These are phyloP conservation scores for Meandrina meandrites DNA, from an alignment of 92 coral and sea anemone genomes.

Conservation along the genomic window DNA sequence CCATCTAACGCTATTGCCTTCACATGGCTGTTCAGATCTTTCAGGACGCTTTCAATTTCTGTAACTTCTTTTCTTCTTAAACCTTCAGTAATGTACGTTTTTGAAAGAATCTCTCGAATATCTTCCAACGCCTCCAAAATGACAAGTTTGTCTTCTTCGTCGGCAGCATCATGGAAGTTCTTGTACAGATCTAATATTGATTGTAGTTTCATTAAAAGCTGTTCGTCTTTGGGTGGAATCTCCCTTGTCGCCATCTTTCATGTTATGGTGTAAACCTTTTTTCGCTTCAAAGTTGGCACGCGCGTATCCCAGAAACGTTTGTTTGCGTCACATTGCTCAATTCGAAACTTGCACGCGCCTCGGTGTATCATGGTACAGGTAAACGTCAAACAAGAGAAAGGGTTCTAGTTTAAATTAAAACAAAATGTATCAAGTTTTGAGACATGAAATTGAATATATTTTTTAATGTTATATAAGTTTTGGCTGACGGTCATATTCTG, in stretches of 20 bases:
- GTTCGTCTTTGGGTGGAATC: slow-evolving; percentile 22
- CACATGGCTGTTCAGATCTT: slow-evolving; percentile 44
- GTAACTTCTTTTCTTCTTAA: slow-evolving; percentile 12
- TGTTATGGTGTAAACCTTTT: not conserved
- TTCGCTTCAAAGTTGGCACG: not conserved
- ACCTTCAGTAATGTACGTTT: slow-evolving; percentile 11
- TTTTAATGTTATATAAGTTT: no score
- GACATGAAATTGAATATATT: no score
- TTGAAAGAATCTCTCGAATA: slow-evolving; percentile 33
- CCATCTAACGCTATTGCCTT: slow-evolving; percentile 49
- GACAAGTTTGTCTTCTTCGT: slow-evolving; percentile 43
- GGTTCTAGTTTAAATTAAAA: not conserved
- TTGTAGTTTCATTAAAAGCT: slow-evolving; percentile 34
- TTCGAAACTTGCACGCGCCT: slow-evolving; percentile 1
- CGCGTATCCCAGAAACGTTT: not conserved
- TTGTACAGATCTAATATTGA: slow-evolving; percentile 49
- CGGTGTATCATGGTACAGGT: not conserved
- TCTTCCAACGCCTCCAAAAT: slow-evolving; percentile 33
- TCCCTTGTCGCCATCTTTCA: not conserved
- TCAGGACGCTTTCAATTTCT: slow-evolving; percentile 29
- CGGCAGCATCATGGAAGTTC: slow-evolving; percentile 26
- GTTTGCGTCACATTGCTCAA: not conserved
- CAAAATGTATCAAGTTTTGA: no score
- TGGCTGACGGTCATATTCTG: no score
- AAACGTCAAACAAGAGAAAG: not conserved